A percentile compares a stretch with the other conserved stretches of the same genome.
These are phyloP conservation scores for Pseudomyrmex cubaensis DNA, from an alignment of 1,140 invertebrate species.

Conservation along the genomic window DNA sequence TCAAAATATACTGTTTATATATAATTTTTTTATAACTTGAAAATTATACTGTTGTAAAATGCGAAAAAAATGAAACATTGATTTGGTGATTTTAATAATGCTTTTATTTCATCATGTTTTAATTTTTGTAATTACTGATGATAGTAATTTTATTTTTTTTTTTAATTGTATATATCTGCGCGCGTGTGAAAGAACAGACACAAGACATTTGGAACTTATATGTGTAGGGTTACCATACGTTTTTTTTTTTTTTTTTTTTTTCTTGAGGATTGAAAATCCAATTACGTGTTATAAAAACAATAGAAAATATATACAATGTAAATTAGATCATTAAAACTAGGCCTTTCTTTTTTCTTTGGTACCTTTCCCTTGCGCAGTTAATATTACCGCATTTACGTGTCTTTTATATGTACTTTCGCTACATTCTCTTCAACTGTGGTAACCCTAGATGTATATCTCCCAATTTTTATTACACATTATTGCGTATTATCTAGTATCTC, in stretches of 20 bases:
- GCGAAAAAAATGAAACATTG: background rate
- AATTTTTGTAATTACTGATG: conserved; percentile 1
- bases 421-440: conserved; percentile 11
- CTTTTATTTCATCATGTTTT: background rate
- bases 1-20: conserved; percentile 1
- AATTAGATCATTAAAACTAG: conserved; percentile 2
- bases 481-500: background rate
- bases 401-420: background rate
- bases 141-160: no score
- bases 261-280: conserved; percentile 10
- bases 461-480: conserved; percentile 18
- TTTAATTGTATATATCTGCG: background rate
- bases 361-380: background rate
- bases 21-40: conserved; percentile 16
- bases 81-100: conserved; percentile 26
- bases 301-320: conserved; percentile 19
- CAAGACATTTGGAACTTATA: conserved; percentile 22
- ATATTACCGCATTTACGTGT: background rate
- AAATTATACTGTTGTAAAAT: background rate
- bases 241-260: background rate
- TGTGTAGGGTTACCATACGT: conserved; percentile 14
- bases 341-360: conserved; percentile 21
- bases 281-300: conserved; percentile 25
- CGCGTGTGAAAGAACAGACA: background rate
- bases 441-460: conserved; percentile 32